Base-by-base conservation (phyloP, 2,797 vertebrate genomes). In the Enteromius argenteus region DNA sequence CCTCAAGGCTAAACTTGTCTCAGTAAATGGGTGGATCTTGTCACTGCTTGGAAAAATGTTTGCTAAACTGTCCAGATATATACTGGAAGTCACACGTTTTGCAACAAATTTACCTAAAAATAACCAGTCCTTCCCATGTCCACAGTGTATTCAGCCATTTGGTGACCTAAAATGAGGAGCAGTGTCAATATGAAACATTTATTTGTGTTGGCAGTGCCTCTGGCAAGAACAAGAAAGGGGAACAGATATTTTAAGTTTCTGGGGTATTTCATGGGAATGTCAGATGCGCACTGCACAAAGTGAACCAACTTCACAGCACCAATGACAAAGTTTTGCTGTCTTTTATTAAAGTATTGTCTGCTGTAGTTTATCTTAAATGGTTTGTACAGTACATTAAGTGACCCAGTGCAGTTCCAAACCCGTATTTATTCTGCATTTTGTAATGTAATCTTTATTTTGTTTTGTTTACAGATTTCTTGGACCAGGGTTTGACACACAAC, bases 1-100 rank as follows among this genome's bases (percentile, higher is more conserved):
- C 62, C 69, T 80, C 71, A 53, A 60, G 77, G 81, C 81, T 84
- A 71, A 83, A 80, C 42, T 49, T 46, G 81, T 80, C 81, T 76
- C 58, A 44, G 37, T 75, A 84, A 84, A 81, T 42, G 23, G 44
- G 15, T 23, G 27, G 72, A 75, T 32, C n/a, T 17, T 23, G n/a
- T 79, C 4, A 27, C 27, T 37, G 35, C 46, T 74, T 49, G 44
- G 19, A 17, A 62, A 62, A 76, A 46, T 56, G 46, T 75, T 86
- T 76, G 46, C 76, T 19, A 69, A 75, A n/a, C 15, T 73, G 67
- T 80, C 71, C 32, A 76, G 17, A 62, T 37, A 81, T 67, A 73
- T 37, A 67, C 56, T 73, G 58, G 27, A 68, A 80, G 30, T 80
- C 46, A 56, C 35, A 53, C 35, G 80, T 64, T 53, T 67, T 77